Conservation (phyloP, 2,113 vertebrate genomes). For the Oophaga pumilio region DNA sequence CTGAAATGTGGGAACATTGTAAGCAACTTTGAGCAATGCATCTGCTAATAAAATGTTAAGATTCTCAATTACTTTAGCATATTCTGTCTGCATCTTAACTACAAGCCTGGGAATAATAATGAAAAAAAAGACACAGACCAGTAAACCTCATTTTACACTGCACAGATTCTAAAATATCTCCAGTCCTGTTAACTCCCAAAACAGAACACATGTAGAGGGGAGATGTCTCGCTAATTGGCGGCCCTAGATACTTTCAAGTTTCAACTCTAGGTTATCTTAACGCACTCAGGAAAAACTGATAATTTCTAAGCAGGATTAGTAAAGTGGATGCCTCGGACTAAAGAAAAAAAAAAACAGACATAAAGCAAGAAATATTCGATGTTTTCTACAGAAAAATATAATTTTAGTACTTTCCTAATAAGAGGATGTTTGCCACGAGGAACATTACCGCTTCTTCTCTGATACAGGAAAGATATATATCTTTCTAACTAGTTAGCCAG, state of each 20-base stretch:
- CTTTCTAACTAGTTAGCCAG: too few relatives aligned
- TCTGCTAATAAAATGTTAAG: slow-evolving; percentile 4
- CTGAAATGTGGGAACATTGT: neutral
- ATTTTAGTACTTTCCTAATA: neutral
- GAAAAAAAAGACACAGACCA: slow-evolving; percentile 19
- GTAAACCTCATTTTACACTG: slow-evolving; percentile 9
- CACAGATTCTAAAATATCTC: neutral
- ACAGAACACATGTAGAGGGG: neutral
- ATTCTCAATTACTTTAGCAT: slow-evolving; percentile 13
- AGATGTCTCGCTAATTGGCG: neutral
- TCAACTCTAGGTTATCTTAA: neutral
- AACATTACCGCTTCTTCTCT: neutral
- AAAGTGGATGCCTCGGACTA: neutral
- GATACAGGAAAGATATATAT: too few relatives aligned
- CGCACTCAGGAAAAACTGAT: neutral
- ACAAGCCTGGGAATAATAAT: slow-evolving; percentile 5
- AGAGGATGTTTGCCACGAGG: neutral
- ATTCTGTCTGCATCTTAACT: slow-evolving; percentile 4
- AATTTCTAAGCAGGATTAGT: neutral
- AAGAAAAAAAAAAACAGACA: neutral
- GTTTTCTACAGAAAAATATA: neutral
- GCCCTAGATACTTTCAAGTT: neutral
- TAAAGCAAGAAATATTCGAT: neutral
- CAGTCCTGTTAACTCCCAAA: neutral
- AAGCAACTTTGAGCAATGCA: neutral